phyloP scores from a whole-genome alignment of 2,888 invertebrate genomes.

The Melanostoma mellinum region DNA sequence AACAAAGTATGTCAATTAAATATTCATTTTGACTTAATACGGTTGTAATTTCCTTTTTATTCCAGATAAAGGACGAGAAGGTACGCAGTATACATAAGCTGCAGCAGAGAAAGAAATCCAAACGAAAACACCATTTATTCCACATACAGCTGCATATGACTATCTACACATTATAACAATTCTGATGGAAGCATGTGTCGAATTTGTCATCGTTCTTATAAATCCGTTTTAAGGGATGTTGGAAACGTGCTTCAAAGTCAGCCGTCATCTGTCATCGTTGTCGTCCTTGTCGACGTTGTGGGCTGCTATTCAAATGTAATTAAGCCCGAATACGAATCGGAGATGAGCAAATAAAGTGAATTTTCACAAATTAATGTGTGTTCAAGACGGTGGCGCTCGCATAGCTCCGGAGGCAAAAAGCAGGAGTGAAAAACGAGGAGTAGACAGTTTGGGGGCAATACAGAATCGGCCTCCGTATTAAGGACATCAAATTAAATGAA shows the following conservation, averaged over 20 bases:
- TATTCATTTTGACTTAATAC: constrained; percentile 54
- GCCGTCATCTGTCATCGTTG: constrained; percentile 38
- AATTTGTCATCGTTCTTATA: constrained; percentile 64
- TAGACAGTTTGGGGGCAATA: neutral
- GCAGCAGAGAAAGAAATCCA: neutral
- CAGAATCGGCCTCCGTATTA: constrained; percentile 13
- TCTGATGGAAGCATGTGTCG: constrained; percentile 65
- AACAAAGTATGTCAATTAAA: constrained; percentile 43
- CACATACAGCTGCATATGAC: constrained; percentile 2
- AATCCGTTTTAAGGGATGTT: constrained; percentile 55
- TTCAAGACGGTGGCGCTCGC: constrained; percentile 39
- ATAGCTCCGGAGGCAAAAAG: neutral
- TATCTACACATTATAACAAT: constrained; percentile 28
- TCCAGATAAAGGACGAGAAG: neutral
- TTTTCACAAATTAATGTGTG: constrained; percentile 73
- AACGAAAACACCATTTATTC: constrained; percentile 37
- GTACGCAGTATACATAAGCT: too few relatives aligned
- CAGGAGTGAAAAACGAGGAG: too few relatives aligned
- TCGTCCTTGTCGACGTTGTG: constrained; percentile 35
- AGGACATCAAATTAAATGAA: constrained; percentile 46
- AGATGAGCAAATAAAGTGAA: constrained; percentile 73
- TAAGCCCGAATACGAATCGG: constrained; percentile 70
- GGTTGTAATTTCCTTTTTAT: too few relatives aligned
- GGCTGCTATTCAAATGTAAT: constrained; percentile 72
- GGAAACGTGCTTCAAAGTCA: constrained; percentile 55